Conservation (phyloP, 1,140 invertebrate genomes). For the Drosophila ironensis region DNA sequence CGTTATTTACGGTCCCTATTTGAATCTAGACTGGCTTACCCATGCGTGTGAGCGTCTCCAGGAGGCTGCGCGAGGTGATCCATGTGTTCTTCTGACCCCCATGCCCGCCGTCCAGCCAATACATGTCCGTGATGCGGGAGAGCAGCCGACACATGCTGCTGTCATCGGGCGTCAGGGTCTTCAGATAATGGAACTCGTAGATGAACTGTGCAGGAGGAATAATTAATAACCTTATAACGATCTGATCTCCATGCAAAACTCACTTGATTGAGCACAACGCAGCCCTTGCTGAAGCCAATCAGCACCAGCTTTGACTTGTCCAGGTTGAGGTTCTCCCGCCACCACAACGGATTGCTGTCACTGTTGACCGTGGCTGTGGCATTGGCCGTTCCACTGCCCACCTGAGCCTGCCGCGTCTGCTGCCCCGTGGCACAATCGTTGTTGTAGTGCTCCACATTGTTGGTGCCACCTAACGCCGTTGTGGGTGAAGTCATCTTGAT, state of each 20-base stretch:
- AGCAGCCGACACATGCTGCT: slow-evolving; percentile 85
- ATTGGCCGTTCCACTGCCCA: slow-evolving; percentile 21
- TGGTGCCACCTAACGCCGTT: slow-evolving; percentile 12
- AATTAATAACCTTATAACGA: slow-evolving; percentile 37
- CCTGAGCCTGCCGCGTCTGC: slow-evolving; percentile 29
- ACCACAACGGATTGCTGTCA: slow-evolving; percentile 81
- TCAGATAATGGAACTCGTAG: slow-evolving; percentile 90
- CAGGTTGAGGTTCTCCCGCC: slow-evolving; percentile 82
- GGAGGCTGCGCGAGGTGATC: slow-evolving; percentile 88
- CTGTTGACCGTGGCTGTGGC: slow-evolving; percentile 21
- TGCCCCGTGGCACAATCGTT: slow-evolving; percentile 47
- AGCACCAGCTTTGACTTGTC: slow-evolving; percentile 84
- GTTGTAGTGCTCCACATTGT: slow-evolving; percentile 70
- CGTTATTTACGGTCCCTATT: neutral
- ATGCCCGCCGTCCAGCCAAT: slow-evolving; percentile 95
- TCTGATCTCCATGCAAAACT: too few relatives aligned
- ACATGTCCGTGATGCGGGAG: slow-evolving; percentile 87
- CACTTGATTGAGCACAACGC: slow-evolving; percentile 93
- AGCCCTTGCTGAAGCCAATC: slow-evolving; percentile 95
- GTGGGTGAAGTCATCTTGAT: slow-evolving; percentile 20
- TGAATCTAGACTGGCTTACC: slow-evolving; percentile 69
- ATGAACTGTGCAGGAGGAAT: slow-evolving; percentile 83
- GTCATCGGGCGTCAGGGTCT: slow-evolving; percentile 86
- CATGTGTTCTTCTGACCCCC: slow-evolving; percentile 91
- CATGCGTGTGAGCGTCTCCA: slow-evolving; percentile 87